Conservation (phyloP, 2,113 vertebrate species). For the Proterorhinus semilunaris region DNA sequence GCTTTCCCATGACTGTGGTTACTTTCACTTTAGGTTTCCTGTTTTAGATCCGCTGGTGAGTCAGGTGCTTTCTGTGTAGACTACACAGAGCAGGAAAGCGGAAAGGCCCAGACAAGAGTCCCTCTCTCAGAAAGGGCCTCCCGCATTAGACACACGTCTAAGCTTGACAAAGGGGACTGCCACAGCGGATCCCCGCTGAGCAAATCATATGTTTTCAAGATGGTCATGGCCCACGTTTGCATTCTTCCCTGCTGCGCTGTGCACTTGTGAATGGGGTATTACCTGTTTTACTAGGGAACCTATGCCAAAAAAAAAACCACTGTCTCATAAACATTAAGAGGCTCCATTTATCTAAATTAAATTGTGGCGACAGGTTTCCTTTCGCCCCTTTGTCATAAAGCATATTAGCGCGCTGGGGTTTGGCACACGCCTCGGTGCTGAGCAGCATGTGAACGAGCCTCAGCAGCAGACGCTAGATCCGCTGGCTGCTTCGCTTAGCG, state of each 20-base stretch:
- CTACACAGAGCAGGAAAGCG: neutral
- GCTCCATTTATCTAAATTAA: conserved; percentile 6
- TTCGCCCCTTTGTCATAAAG: neutral
- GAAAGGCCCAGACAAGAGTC: neutral
- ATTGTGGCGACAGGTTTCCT: neutral
- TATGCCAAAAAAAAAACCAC: neutral
- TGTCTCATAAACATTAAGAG: neutral
- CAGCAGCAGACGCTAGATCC: neutral
- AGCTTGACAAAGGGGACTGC: conserved; percentile 11
- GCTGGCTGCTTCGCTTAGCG: neutral
- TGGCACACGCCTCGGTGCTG: neutral
- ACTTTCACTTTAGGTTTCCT: conserved; percentile 24
- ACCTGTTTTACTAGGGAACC: neutral
- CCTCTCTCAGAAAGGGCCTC: neutral
- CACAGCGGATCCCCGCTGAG: neutral
- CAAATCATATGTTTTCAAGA: conserved; percentile 4
- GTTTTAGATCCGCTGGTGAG: neutral
- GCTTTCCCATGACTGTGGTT: conserved; percentile 23
- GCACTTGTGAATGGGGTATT: neutral
- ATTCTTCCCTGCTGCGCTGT: neutral
- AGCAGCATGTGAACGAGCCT: neutral
- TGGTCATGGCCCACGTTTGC: neutral
- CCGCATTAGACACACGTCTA: conserved; percentile 29
- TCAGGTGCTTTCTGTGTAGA: conserved; percentile 1
- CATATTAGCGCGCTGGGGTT: neutral